Evolutionary conservation across 1,140 invertebrate species (phyloP).

Genomic region (Mactra quadrangularis): DNA sequence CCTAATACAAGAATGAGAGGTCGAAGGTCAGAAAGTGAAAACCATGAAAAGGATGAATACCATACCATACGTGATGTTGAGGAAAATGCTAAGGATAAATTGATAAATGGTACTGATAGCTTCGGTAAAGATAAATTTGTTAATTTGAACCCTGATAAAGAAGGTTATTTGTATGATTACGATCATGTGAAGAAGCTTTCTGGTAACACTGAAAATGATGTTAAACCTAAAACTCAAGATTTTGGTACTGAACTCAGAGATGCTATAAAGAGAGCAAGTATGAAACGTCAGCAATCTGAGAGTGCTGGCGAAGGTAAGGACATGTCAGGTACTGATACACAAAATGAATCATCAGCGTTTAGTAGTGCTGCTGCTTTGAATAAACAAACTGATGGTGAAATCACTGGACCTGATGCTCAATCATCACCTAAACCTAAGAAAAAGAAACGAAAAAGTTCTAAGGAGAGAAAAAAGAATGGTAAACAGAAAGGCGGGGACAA

Average conservation of each 20-base stretch:
- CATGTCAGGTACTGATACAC: slow-evolving; percentile 7
- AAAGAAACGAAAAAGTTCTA: slow-evolving; percentile 55
- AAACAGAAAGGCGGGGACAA: slow-evolving; percentile 4
- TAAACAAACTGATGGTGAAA: slow-evolving; percentile 59
- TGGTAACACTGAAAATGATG: slow-evolving; percentile 9
- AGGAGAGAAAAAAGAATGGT: slow-evolving; percentile 46
- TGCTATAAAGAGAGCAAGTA: slow-evolving; percentile 37
- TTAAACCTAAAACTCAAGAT: slow-evolving; percentile 41
- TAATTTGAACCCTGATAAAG: slow-evolving; percentile 59
- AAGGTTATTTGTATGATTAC: slow-evolving; percentile 62
- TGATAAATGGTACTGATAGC: slow-evolving; percentile 1
- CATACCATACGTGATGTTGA: slow-evolving; percentile 43
- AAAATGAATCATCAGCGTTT: slow-evolving; percentile 52
- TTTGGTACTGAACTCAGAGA: slow-evolving; percentile 48
- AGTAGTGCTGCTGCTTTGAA: slow-evolving; percentile 43
- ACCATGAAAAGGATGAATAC: slow-evolving; percentile 14
- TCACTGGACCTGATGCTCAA: slow-evolving; percentile 48
- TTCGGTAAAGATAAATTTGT: slow-evolving; percentile 30
- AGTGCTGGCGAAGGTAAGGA: slow-evolving; percentile 25
- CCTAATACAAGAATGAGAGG: slow-evolving; percentile 39
- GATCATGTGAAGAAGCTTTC: slow-evolving; percentile 59
- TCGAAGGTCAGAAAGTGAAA: neutral
- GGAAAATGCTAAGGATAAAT: neutral
- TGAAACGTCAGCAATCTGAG: slow-evolving; percentile 41
- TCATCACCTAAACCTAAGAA: slow-evolving; percentile 55